Base-by-base conservation (phyloP, 2,888 invertebrate species). In the Aproaerema taeniolella region DNA sequence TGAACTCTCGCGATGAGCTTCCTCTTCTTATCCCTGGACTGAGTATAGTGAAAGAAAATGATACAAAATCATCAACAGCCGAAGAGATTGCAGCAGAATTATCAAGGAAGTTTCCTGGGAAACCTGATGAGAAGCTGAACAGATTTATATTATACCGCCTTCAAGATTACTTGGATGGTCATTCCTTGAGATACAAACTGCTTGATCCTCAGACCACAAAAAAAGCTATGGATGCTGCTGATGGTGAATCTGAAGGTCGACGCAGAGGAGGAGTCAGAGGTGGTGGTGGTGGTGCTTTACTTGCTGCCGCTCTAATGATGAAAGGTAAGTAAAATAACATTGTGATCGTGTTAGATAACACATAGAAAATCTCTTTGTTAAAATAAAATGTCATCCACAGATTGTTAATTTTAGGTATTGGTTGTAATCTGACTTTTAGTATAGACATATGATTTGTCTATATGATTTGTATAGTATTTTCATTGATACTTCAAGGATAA, bases 31-130 rank as follows among this genome's bases (percentile, higher is more conserved):
- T 93, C 6, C 92, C 94, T 0, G 95, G 95, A 45, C 83, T 95
- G n/a, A 91, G 91, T 50, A 89, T 95, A 15, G 90, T 94, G 7
- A 91, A 91, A 45, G 93, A 93, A 53, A 86, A 87, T 41, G 56
- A 59, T n/a, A 72, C 75, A 0, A 60, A 58, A 31, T 61, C 85
- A 2, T 81, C 89, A 4, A 88, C 88, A 1, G 83, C 90, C 10
- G 91, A 91, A 44, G 88, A 92, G 46, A 88, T 92, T 37, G 90
- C 80, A 44, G 90, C 79, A 44, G 93, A 94, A 57, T 68, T 94
- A 0, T 92, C 94, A 0, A 87, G 93, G 24, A 92, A 92, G 52
- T 93, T 92, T 58, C 94, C 94, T 1, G 91, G 93, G 32, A 93
- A 93, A 61, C 90, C 92, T 0, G 92, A 92, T 45, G 92, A 92